Evolutionary conservation across 2,888 invertebrate species (phyloP), one percentile per base, ranked within the genome.

Genomic region (Mactromeris polynyma): DNA sequence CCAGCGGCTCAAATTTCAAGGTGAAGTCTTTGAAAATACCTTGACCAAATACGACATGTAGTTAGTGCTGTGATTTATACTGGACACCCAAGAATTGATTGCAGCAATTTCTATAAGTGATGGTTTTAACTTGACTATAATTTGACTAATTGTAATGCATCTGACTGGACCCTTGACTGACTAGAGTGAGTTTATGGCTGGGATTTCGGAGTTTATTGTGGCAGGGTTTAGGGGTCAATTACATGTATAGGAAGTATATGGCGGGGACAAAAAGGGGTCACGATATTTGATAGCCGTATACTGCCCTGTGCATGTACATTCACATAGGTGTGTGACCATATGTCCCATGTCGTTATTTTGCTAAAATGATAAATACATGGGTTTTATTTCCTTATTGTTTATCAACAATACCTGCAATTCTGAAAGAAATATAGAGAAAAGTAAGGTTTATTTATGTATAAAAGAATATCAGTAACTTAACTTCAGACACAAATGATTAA

Each of bases 1-100:
- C 84, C 84, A 36, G 11, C 6, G 78, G 38, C 78, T 84, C 54
- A 78, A n/a, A 54, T 77, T 84, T 84, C 84, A 84, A 84, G 77
- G 84, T 84, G 77, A 54, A 46, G 77, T 77, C n/a, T 54, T 54
- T 78, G 21, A 42, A 51, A 26, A 36, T 14, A 42, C 38, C 46
- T 77, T 78, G 78, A 51, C 54, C 51, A 51, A 36, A 26, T 14
- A 69, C 19, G 84, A 84, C 38, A 38, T 54, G 40, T 84, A 77
- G 51, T 84, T 84, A 84, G 78, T 77, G 21, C 31, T 4, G 26
- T 84, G 84, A 84, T 84, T 84, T 84, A 84, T 84, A 11, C 38
- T 33, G 84, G 46, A 84, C 84, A 84, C 84, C 84, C 84, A 84
- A 78, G 84, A 51, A 84, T 84, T 78, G 84, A 78, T 78, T 84